Conservation (phyloP, 2,888 invertebrate genomes). For the Trissolcus japonicus region DNA sequence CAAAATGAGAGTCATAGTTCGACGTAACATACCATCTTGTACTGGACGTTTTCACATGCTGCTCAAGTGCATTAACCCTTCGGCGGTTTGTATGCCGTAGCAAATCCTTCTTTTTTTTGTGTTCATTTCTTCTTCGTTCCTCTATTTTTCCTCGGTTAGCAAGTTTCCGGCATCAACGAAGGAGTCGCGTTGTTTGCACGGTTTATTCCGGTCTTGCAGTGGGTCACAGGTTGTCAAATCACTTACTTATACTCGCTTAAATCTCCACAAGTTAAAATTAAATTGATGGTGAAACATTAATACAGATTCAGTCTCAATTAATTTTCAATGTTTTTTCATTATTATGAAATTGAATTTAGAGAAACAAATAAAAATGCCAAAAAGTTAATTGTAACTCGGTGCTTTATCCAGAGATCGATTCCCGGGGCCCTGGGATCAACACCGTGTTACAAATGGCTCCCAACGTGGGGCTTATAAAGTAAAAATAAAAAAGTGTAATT, state of each 20-base stretch:
- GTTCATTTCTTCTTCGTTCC: constrained; percentile 8
- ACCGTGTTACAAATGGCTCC: too few relatives aligned
- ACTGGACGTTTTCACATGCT: constrained; percentile 22
- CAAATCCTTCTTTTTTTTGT: constrained; percentile 13
- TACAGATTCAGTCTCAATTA: too few relatives aligned
- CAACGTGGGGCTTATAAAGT: too few relatives aligned
- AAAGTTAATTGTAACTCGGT: too few relatives aligned
- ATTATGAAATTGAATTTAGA: too few relatives aligned
- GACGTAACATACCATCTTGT: constrained; percentile 14
- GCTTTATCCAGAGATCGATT: too few relatives aligned
- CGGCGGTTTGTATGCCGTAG: constrained; percentile 16
- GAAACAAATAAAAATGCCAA: too few relatives aligned
- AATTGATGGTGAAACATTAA: too few relatives aligned
- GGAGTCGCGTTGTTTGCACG: constrained; percentile 6
- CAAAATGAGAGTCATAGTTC: not conserved
- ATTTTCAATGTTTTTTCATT: too few relatives aligned
- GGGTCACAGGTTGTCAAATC: constrained; percentile 50
- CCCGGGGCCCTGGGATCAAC: too few relatives aligned
- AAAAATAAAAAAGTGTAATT: too few relatives aligned
- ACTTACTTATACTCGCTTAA: constrained; percentile 18
- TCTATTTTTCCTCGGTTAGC: constrained; percentile 9
- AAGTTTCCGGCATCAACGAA: constrained; percentile 29
- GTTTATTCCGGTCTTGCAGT: constrained; percentile 45
- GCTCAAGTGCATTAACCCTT: constrained; percentile 36
- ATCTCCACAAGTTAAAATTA: not conserved